Base-by-base conservation (phyloP, 2,888 invertebrate species). In the Amorpha juglandis region DNA sequence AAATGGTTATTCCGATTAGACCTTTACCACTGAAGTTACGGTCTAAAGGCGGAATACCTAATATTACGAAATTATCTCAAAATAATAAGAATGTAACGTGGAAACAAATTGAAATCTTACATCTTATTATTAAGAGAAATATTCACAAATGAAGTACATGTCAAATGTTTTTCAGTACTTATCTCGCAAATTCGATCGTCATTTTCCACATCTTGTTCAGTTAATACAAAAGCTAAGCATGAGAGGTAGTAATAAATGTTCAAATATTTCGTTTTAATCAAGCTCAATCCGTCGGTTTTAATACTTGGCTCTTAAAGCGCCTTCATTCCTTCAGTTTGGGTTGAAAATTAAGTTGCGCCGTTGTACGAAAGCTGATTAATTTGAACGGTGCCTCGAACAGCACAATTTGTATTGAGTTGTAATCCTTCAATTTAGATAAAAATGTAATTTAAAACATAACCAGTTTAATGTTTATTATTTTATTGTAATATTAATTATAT, bases 301-400 rank as follows among this genome's bases (percentile, higher is more conserved):
- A 65, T 65, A 65, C 62, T 62, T 21, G 62, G 50, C 62, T 35
- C 65, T 63, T 63, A 66, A 69, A 68, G 47, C 64, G 63, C 64
- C 52, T 71, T 69, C 66, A 72, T 68, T 64, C 50, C 58, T 69
- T 65, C 63, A 70, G 67, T 67, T 70, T 67, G 70, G 74, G 71
- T 75, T 69, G 71, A 67, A 64, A 67, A 69, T 69, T 64, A 69
- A 72, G 67, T 74, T 68, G 67, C 63, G 69, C 69, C 68, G 70
- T 74, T 72, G 71, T 73, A 74, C 66, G 38, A 72, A 75, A 76
- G 75, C 74, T 74, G 77, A 76, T 76, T 76, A 76, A 76, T 76
- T 76, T 76, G 67, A 62, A 52, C 66, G 52, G 63, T 71, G 73
- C 69, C 72, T 70, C 68, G 63, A 71, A 70, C 70, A 71, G 70